Evolutionary conservation across 1,140 invertebrate species (phyloP).

Genomic region (Apocrypta bakeri): DNA sequence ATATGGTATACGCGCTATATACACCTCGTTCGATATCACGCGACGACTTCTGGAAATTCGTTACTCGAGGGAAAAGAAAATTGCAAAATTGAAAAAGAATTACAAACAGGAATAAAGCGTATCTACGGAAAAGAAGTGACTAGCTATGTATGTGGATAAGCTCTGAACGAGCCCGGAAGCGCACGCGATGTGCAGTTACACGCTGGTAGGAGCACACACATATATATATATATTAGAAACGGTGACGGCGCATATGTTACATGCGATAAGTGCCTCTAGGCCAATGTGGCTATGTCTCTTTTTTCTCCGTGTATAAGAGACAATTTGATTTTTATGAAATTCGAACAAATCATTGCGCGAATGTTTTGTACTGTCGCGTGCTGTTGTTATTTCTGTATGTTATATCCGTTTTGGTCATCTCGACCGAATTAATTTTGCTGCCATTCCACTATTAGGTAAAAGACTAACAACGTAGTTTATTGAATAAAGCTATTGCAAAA

Average conservation of each 20-base stretch:
- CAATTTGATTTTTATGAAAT: conserved; percentile 25
- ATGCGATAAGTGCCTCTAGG: conserved; percentile 2
- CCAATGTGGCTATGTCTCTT: not conserved
- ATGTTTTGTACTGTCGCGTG: not conserved
- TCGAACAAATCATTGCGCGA: conserved; percentile 4
- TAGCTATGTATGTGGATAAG: conserved; percentile 43
- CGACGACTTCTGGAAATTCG: not conserved
- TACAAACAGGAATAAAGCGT: not conserved
- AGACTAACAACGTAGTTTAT: not conserved
- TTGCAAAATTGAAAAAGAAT: conserved; percentile 4
- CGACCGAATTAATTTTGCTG: not conserved
- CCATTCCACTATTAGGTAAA: not conserved
- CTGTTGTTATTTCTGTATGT: not conserved
- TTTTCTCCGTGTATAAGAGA: not conserved
- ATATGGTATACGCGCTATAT: too few relatives aligned
- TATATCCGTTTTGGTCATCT: not conserved
- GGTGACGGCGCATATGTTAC: conserved; percentile 47
- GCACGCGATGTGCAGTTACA: conserved; percentile 66
- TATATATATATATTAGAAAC: conserved; percentile 43
- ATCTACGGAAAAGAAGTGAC: conserved; percentile 9
- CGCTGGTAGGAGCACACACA: conserved; percentile 54
- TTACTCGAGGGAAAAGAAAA: not conserved
- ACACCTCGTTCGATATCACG: too few relatives aligned
- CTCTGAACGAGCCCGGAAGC: conserved; percentile 62
- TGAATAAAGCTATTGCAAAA: not conserved